These are phyloP conservation scores for Eristalis arbustorum DNA, from an alignment of 2,888 invertebrate genomes.

Conservation along the genomic window DNA sequence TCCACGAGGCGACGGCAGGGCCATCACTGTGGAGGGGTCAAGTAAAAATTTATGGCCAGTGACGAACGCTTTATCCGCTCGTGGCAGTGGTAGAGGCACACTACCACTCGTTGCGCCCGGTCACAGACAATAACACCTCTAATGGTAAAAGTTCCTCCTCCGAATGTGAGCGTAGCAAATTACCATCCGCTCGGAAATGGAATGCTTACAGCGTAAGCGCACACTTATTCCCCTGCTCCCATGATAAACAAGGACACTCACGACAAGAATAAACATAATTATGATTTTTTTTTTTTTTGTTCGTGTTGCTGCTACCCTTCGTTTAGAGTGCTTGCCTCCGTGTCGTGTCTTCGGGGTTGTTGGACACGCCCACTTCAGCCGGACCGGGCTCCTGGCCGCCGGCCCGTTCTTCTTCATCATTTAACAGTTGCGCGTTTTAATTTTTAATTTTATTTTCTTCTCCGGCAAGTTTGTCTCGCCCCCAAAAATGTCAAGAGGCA, in stretches of 20 bases:
- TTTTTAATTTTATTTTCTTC: slow-evolving; percentile 44
- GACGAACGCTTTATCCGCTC: slow-evolving; percentile 49
- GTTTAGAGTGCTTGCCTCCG: neutral
- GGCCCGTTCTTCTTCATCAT: slow-evolving; percentile 45
- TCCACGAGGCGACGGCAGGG: neutral
- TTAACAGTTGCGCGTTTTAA: slow-evolving; percentile 43
- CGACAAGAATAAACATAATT: slow-evolving; percentile 41
- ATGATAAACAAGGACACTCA: slow-evolving; percentile 9
- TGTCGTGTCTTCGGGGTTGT: neutral
- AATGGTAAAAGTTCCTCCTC: slow-evolving; percentile 57
- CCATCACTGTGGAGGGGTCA: slow-evolving; percentile 22
- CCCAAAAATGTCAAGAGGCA: neutral
- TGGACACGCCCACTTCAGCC: slow-evolving; percentile 9
- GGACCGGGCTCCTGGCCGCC: neutral
- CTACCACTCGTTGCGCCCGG: neutral
- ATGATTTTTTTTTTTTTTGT: slow-evolving; percentile 26
- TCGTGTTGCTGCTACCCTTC: neutral
- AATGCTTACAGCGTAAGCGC: slow-evolving; percentile 36
- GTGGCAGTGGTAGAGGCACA: too few relatives aligned
- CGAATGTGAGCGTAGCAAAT: slow-evolving; percentile 35
- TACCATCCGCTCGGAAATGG: slow-evolving; percentile 58
- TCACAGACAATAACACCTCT: slow-evolving; percentile 64
- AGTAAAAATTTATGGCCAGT: slow-evolving; percentile 67
- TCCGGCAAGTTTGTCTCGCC: neutral
- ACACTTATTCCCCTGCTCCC: neutral